Conservation (phyloP, 2,113 vertebrate species). For the Pampusana beccarii region DNA sequence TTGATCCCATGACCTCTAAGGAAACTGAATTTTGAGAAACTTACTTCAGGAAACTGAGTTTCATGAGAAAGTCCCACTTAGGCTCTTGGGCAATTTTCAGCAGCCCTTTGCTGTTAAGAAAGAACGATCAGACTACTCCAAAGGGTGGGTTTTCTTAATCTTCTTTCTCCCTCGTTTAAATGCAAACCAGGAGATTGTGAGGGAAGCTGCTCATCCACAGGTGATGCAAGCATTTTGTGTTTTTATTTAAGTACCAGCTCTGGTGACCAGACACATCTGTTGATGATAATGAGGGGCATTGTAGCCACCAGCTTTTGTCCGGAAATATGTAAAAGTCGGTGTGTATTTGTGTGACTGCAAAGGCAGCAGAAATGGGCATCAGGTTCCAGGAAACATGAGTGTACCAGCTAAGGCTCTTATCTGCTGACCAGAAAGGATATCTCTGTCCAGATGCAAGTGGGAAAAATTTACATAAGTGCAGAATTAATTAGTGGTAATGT, state of each 20-base stretch:
- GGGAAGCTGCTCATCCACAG: background rate
- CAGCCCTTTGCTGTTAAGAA: background rate
- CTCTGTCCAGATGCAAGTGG: background rate
- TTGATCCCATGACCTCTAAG: background rate
- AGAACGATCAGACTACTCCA: background rate
- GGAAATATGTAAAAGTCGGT: background rate
- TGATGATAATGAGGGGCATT: fast-evolving
- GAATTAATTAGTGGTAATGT: background rate
- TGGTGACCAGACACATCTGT: background rate
- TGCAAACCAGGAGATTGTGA: background rate
- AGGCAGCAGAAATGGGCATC: background rate
- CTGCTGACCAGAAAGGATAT: background rate
- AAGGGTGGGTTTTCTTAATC: background rate
- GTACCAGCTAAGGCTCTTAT: background rate
- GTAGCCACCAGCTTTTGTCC: background rate
- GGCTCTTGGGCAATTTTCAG: background rate
- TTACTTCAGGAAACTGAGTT: background rate
- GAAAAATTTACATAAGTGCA: background rate
- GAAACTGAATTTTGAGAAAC: background rate
- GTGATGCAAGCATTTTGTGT: background rate
- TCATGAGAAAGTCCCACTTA: background rate
- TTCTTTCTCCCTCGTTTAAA: background rate
- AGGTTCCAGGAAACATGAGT: background rate
- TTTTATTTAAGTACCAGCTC: background rate
- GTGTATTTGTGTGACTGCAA: background rate